Evolutionary conservation across 2,888 invertebrate species (phyloP).

Genomic region (Cancer borealis): DNA sequence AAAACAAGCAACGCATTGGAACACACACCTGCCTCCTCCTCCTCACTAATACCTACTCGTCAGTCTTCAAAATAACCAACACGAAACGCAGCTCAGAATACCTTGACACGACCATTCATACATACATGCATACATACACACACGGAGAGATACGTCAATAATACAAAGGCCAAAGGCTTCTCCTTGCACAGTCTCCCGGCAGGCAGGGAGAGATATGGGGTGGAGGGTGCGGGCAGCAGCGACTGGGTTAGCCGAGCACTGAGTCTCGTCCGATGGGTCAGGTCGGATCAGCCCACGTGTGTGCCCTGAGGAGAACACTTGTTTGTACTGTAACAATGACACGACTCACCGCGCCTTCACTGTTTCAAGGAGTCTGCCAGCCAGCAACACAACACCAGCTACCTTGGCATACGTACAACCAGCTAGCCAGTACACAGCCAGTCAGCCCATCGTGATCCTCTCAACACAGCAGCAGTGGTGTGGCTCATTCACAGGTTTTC

Average conservation of each 20-base stretch:
- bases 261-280: neutral
- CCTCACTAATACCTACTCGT: no score
- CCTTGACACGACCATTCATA: neutral
- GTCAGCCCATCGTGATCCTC: no score
- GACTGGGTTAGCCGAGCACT: neutral
- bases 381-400: neutral
- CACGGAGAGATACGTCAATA: neutral
- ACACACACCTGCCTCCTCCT: neutral
- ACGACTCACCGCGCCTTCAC: neutral
- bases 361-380: neutral
- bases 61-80: neutral
- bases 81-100: neutral
- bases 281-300: neutral
- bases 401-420: neutral
- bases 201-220: neutral
- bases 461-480: no score
- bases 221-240: neutral
- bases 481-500: neutral
- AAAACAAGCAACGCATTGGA: neutral
- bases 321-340: conserved; percentile 52
- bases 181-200: neutral
- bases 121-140: neutral
- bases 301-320: conserved; percentile 50
- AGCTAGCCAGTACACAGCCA: no score
- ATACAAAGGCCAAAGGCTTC: conserved; percentile 2